Conservation (phyloP, 2,113 vertebrate genomes). For the Osmerus mordax region DNA sequence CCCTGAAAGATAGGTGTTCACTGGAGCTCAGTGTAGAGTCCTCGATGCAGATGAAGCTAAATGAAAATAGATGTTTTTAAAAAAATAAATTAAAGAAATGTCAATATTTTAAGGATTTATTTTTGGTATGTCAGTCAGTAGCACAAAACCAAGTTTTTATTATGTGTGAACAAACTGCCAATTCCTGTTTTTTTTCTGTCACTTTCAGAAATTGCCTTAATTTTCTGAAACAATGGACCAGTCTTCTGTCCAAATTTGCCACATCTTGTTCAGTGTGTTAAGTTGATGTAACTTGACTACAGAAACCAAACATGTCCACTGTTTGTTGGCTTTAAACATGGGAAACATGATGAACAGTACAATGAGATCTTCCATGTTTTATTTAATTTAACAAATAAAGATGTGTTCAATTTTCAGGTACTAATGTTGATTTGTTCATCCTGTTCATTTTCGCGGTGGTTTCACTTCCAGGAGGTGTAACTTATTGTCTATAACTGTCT, state of each 20-base stretch:
- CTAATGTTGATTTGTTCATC: conserved; percentile 17
- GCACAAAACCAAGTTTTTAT: conserved; percentile 73
- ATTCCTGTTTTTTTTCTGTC: conserved; percentile 64
- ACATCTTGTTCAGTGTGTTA: conserved; percentile 28
- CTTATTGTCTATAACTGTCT: conserved; percentile 20
- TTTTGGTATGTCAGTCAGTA: conserved; percentile 74
- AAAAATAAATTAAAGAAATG: conserved; percentile 38
- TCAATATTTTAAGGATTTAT: conserved; percentile 65
- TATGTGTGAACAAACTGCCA: conserved; percentile 62
- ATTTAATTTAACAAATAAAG: conserved; percentile 61
- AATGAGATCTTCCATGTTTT: conserved; percentile 62
- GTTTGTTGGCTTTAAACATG: conserved; percentile 31
- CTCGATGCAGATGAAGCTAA: conserved; percentile 27
- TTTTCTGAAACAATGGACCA: conserved; percentile 62
- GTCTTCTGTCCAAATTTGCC: conserved; percentile 46
- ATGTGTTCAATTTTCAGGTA: conserved; percentile 41
- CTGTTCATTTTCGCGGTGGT: conserved; percentile 40
- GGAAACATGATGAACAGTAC: conserved; percentile 17
- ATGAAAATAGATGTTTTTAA: conserved; percentile 44
- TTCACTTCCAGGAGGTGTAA: conserved; percentile 27
- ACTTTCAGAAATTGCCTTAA: conserved; percentile 76
- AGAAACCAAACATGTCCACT: conserved; percentile 19
- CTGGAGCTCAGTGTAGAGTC: conserved; percentile 36
- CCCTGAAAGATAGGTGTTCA: conserved; percentile 45
- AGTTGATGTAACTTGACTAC: background rate